Evolutionary conservation across 2,888 invertebrate species (phyloP).

Genomic region (Leucophenga maculata): DNA sequence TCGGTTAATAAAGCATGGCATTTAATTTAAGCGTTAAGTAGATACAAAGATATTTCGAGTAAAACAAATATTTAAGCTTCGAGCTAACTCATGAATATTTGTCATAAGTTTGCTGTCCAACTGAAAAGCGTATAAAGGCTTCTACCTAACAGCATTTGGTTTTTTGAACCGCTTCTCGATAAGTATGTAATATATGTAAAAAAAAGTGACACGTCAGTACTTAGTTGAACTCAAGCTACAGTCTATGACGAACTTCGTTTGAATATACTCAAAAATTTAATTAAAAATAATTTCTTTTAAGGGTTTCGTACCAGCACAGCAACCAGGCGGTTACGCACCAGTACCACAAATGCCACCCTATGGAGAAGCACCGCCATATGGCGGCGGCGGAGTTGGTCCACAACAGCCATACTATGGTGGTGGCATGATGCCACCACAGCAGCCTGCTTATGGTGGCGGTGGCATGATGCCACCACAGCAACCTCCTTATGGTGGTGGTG

Average conservation of each 20-base stretch:
- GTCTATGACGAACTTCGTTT: no score
- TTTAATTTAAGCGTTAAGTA: background rate
- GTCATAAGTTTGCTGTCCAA: no score
- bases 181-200: no score
- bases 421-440: conserved; percentile 32
- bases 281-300: conserved; percentile 33
- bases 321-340: conserved; percentile 65
- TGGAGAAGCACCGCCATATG: conserved; percentile 48
- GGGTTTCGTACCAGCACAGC: conserved; percentile 61
- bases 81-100: background rate
- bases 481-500: conserved; percentile 35
- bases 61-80: background rate
- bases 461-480: conserved; percentile 32
- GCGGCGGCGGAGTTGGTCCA: conserved; percentile 28
- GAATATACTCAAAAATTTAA: background rate
- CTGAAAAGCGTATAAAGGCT: no score
- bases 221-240: no score
- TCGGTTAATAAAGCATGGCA: no score
- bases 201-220: no score
- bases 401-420: conserved; percentile 39
- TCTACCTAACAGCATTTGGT: no score
- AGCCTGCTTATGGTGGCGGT: conserved; percentile 37
- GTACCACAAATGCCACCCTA: conserved; percentile 69
- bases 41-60: background rate
- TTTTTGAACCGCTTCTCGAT: no score